Conservation (phyloP, 2,113 vertebrate genomes). For the Dicentrarchus labrax region DNA sequence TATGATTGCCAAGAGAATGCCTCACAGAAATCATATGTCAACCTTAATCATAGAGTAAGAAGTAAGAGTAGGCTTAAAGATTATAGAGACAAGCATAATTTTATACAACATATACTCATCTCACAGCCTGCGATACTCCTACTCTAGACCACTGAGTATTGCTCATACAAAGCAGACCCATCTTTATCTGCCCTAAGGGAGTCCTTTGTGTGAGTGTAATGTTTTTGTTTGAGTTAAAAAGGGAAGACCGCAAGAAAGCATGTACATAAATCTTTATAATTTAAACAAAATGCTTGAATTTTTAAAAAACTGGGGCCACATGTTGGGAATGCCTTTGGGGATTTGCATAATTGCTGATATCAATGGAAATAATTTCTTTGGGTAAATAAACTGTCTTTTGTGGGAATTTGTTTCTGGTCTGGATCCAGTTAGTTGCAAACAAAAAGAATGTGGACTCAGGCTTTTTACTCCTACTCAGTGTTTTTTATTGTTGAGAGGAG, state of each 20-base stretch:
- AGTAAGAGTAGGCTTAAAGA: conserved; percentile 27
- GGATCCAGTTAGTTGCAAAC: conserved; percentile 49
- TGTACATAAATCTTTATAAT: conserved; percentile 58
- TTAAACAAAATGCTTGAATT: conserved; percentile 61
- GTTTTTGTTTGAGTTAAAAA: conserved; percentile 68
- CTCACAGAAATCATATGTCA: neutral
- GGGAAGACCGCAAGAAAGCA: conserved; percentile 42
- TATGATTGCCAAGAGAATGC: neutral
- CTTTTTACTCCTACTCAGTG: conserved; percentile 34
- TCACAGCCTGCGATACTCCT: conserved; percentile 1
- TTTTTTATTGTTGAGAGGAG: conserved; percentile 9
- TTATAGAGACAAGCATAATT: conserved; percentile 12
- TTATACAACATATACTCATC: conserved; percentile 14
- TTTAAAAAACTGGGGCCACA: conserved; percentile 43
- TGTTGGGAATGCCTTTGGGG: conserved; percentile 56
- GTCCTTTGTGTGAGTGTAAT: conserved; percentile 54
- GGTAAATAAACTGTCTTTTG: conserved; percentile 65
- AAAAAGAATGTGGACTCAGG: conserved; percentile 38
- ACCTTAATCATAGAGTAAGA: conserved; percentile 4
- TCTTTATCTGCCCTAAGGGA: conserved; percentile 66
- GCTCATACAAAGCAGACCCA: conserved; percentile 58
- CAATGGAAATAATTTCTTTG: conserved; percentile 59
- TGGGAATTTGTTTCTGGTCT: conserved; percentile 53
- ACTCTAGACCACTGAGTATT: conserved; percentile 38
- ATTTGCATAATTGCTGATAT: conserved; percentile 72